Evolutionary conservation across 2,888 invertebrate species (phyloP).

Genomic region (Aleiodes leptofemur): DNA sequence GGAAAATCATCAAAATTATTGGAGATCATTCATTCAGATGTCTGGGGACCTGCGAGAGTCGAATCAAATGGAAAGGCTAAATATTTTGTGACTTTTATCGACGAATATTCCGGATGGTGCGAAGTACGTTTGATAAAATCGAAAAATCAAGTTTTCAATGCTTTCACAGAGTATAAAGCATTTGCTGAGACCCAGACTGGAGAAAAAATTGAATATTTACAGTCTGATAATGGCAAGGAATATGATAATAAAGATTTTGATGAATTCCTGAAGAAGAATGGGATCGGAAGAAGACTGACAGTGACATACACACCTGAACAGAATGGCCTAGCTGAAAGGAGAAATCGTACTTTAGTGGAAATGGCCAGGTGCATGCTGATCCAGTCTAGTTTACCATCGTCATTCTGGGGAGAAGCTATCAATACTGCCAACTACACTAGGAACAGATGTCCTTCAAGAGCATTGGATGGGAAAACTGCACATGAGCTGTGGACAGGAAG

Average conservation of each 20-base stretch:
- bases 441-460: constrained; percentile 55
- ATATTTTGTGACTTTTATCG: too few relatives aligned
- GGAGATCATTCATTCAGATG: constrained; percentile 54
- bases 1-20: constrained; percentile 24
- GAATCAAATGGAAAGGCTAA: too few relatives aligned
- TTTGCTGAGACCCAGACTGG: constrained; percentile 50
- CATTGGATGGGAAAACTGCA: too few relatives aligned
- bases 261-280: constrained; percentile 43
- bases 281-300: constrained; percentile 44
- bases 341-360: constrained; percentile 56
- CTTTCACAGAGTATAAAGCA: neutral
- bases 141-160: too few relatives aligned
- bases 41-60: constrained; percentile 43
- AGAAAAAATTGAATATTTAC: constrained; percentile 50
- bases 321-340: constrained; percentile 54
- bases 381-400: constrained; percentile 53
- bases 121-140: too few relatives aligned
- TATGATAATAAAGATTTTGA: constrained; percentile 44
- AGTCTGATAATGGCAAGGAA: constrained; percentile 53
- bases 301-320: constrained; percentile 52
- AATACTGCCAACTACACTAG: constrained; percentile 40
- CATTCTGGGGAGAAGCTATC: constrained; percentile 60
- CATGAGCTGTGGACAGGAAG: too few relatives aligned
- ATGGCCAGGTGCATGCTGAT: constrained; percentile 58
- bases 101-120: too few relatives aligned